Base-by-base conservation (phyloP, 1,140 invertebrate genomes). In the Camponotus floridanus region DNA sequence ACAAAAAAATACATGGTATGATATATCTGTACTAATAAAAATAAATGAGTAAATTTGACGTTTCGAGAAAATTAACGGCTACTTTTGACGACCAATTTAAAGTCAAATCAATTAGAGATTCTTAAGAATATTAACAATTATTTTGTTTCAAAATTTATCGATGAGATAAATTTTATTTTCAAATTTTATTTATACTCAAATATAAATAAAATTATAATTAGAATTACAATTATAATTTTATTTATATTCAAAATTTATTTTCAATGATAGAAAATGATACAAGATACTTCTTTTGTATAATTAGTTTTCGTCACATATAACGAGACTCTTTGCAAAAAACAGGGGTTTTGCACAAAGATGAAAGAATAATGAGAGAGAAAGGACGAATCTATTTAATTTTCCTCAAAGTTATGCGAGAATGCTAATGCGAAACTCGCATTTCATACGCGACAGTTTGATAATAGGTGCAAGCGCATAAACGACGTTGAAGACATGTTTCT, bases 391-490 rank as follows among this genome's bases (percentile, higher is more conserved):
- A 36, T 55, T 80, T 80, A 68, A 80, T 68, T 68, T n/a, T 36
- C 51, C 1, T 3, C 45, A 18, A 26, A 45, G 31, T 80, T 39
- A 57, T 55, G 3, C 45, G 42, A 68, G 64, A 45, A 48, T n/a
- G 62, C 15, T 26, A 51, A 71, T 36, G 78, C 64, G 21, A 70
- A 79, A 57, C 33, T 42, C 55, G 42, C 65, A 71, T 83, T 73
- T 83, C 39, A 73, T 57, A 57, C 36, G 55, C 68, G 39, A 83
- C 67, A 81, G 71, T n/a, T 26, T 48, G 51, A 81, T 83, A 83
- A 83, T 83, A 73, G 48, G 55, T 73, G 55, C 79, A 83, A 83
- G 51, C 61, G 76, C 76, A 80, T 33, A 33, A 33, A 73, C 39
- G 67, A 71, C 15, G 8, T 21, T 3, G 65, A 31, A 18, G 67